These are phyloP conservation scores for Anthophora plumipes DNA, from an alignment of 2,888 invertebrate species.

Conservation along the genomic window DNA sequence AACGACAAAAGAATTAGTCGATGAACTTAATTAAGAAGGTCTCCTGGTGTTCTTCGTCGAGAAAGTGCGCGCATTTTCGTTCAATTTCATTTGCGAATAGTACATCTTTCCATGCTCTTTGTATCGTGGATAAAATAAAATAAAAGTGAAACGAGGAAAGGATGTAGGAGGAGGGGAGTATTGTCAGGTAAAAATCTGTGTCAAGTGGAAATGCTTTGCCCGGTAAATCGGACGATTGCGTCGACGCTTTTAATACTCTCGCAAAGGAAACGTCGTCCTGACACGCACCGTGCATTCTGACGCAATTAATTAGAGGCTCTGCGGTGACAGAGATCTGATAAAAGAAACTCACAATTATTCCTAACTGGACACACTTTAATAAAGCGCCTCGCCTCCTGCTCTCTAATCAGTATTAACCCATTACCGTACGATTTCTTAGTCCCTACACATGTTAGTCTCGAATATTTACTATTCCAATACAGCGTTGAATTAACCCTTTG, in stretches of 20 bases:
- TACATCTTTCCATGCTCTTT: not conserved
- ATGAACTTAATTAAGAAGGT: slow-evolving; percentile 32
- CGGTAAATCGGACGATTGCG: not conserved
- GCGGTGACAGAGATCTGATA: slow-evolving; percentile 9
- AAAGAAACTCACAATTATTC: slow-evolving; percentile 26
- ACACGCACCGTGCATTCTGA: not conserved
- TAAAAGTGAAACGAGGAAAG: not conserved
- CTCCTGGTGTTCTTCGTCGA: not conserved
- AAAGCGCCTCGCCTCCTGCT: not conserved
- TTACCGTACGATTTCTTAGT: too few relatives aligned
- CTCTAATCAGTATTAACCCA: slow-evolving; percentile 28
- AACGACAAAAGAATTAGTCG: slow-evolving; percentile 34
- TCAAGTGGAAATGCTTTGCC: slow-evolving; percentile 5
- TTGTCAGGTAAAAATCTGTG: slow-evolving; percentile 12
- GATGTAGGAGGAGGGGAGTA: not conserved
- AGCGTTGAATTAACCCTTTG: too few relatives aligned
- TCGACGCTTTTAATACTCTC: not conserved
- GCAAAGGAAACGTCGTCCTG: not conserved
- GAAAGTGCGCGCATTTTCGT: not conserved
- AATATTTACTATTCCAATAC: too few relatives aligned
- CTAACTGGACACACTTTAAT: slow-evolving; percentile 9
- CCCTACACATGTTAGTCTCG: too few relatives aligned
- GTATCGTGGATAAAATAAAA: not conserved
- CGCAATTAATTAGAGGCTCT: slow-evolving; percentile 31
- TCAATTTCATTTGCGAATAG: slow-evolving; percentile 3